Conservation (phyloP, 2,888 invertebrate species). For the Drosophila mercatorum region DNA sequence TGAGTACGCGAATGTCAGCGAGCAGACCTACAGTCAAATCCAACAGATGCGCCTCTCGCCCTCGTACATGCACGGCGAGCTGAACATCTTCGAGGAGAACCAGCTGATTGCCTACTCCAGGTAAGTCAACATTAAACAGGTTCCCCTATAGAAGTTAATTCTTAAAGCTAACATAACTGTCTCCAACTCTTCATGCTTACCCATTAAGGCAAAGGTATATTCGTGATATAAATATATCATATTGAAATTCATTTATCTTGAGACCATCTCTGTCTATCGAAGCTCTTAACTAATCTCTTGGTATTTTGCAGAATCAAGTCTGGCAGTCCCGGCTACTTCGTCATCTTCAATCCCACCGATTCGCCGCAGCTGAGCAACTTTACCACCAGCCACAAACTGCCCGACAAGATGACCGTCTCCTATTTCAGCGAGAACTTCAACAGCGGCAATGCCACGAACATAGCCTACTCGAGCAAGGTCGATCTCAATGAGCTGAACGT, state of each 20-base stretch:
- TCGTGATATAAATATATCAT: neutral
- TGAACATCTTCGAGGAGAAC: slow-evolving; percentile 83
- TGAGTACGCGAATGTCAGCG: slow-evolving; percentile 59
- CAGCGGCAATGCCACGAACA: slow-evolving; percentile 55
- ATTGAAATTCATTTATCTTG: neutral
- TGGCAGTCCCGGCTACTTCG: slow-evolving; percentile 91
- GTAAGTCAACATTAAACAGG: slow-evolving; percentile 84
- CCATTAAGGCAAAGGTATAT: slow-evolving; percentile 53
- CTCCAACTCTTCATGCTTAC: slow-evolving; percentile 29
- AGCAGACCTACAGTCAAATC: slow-evolving; percentile 75
- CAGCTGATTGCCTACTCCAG: slow-evolving; percentile 89
- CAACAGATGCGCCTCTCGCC: slow-evolving; percentile 85
- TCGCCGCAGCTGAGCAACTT: slow-evolving; percentile 86
- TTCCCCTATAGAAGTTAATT: neutral
- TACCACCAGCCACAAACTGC: slow-evolving; percentile 85
- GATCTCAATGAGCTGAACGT: slow-evolving; percentile 86
- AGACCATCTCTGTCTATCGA: neutral
- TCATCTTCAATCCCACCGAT: slow-evolving; percentile 88
- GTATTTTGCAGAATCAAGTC: slow-evolving; percentile 87
- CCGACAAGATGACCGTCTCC: slow-evolving; percentile 87
- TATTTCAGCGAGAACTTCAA: slow-evolving; percentile 86
- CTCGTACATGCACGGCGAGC: slow-evolving; percentile 88
- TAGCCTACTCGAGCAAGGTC: slow-evolving; percentile 85
- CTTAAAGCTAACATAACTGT: slow-evolving; percentile 12
- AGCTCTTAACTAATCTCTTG: slow-evolving; percentile 10